A percentile compares a stretch with the other conserved stretches of the same genome.
These are phyloP conservation scores for Oxycera nigricornis DNA, from an alignment of 2,888 invertebrate species.

Conservation along the genomic window DNA sequence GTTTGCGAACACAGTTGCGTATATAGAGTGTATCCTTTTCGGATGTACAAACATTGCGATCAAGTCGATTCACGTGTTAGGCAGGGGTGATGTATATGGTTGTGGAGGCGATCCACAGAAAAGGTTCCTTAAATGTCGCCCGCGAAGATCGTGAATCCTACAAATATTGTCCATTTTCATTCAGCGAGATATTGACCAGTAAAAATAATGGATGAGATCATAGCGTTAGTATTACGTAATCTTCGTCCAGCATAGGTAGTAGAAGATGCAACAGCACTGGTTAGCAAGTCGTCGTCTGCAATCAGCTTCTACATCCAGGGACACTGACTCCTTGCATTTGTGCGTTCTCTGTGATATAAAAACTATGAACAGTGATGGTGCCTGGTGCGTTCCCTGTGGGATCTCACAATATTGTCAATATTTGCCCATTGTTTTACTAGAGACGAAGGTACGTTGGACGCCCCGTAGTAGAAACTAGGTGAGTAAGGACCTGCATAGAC, in stretches of 20 bases:
- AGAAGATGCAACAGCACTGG: neutral
- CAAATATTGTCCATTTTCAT: no score
- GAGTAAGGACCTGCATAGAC: neutral
- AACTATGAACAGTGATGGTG: constrained; percentile 8
- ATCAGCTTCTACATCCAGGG: neutral
- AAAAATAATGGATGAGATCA: no score
- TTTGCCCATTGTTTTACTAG: constrained; percentile 23
- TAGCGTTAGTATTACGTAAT: no score
- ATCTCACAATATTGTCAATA: neutral
- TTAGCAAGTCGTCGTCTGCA: neutral
- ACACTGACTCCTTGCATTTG: neutral
- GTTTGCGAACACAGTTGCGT: constrained; percentile 42
- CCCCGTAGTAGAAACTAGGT: neutral
- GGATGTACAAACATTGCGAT: constrained; percentile 1
- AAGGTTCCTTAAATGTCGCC: no score
- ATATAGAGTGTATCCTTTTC: constrained; percentile 21
- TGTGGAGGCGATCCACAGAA: neutral
- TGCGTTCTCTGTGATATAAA: neutral
- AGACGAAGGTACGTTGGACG: neutral
- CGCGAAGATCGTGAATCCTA: no score
- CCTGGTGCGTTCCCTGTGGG: neutral
- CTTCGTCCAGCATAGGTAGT: neutral
- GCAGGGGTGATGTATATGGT: neutral
- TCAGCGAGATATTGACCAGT: no score
- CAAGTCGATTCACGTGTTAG: neutral